Conservation (phyloP, 1,140 invertebrate genomes). For the Brachionus koreanus region DNA sequence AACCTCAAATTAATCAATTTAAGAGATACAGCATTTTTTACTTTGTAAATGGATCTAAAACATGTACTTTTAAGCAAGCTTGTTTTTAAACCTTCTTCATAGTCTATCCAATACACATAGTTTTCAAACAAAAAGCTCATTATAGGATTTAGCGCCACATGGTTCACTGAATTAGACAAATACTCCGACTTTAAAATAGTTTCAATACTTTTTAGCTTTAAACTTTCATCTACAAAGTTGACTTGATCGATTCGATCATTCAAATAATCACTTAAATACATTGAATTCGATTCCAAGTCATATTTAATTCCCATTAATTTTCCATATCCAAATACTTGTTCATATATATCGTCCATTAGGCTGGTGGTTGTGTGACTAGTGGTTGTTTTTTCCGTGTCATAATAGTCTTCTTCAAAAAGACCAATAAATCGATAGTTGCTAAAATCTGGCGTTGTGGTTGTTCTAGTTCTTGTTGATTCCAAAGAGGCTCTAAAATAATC, state of each 20-base stretch:
- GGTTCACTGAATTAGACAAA: constrained; percentile 36
- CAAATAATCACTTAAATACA: constrained; percentile 28
- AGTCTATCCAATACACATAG: constrained; percentile 36
- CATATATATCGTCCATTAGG: neutral
- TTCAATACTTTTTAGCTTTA: constrained; percentile 4
- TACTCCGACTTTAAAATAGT: constrained; percentile 21
- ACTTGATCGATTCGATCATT: constrained; percentile 36
- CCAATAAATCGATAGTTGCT: neutral
- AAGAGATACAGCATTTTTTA: constrained; percentile 11
- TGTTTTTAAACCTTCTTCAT: constrained; percentile 41
- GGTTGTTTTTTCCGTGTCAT: neutral
- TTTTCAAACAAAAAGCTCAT: constrained; percentile 38
- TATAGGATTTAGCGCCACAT: constrained; percentile 26
- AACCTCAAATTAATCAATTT: neutral
- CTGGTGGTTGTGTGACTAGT: neutral
- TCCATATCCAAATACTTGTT: neutral
- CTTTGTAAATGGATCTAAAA: constrained; percentile 32
- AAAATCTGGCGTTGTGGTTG: neutral
- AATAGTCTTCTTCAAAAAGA: neutral
- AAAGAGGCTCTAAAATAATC: constrained; percentile 13
- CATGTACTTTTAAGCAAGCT: constrained; percentile 36
- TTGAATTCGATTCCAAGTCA: neutral
- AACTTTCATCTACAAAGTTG: neutral
- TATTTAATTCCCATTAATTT: constrained; percentile 38
- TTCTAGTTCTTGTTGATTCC: neutral